Evolutionary conservation across 2,888 invertebrate species (phyloP), one percentile per base, ranked within the genome.

Genomic region (Morpho helenor): DNA sequence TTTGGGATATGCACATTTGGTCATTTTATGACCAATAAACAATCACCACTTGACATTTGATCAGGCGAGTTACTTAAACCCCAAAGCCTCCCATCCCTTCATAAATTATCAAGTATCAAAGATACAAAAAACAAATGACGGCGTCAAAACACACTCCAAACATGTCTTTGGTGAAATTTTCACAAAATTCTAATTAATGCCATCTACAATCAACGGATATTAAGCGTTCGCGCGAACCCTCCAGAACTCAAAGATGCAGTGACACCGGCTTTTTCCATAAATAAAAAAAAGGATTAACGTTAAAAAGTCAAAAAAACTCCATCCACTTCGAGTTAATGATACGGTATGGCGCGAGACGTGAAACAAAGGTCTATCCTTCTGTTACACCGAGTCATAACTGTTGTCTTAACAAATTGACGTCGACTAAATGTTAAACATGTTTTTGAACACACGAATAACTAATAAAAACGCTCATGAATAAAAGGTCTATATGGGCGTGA

Each of bases 311-410:
- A 82, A 87, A 87, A 87, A 87, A 80, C 74, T 74, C 68, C 84
- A 82, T 82, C 86, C 89, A 88, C 90, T 90, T 80, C 82, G 85
- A 88, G 90, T 89, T 90, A 89, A 90, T 89, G 90, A 90, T 89
- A 90, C 89, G 90, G 83, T 83, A 87, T 81, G 86, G 77, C 77
- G 88, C 82, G 86, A 83, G 82, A 82, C 77, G 83, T 77, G 80
- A 89, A 89, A 90, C 89, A 90, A 90, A 87, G 89, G 78, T 80
- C 78, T 50, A 75, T 77, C 41, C 39, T 60, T 62, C 56, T 62
- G 53, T 87, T 64, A 86, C 86, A 88, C 86, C 79, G 82, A 3
- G 31, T 47, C 31, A 48, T 23, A 2, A 31, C 31, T 3, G 31
- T 31, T 5, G 31, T 31, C 3, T 31, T 31, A 31, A 31, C 1